Conservation (phyloP, 2,113 vertebrate genomes). For the Eulemur macaco region DNA sequence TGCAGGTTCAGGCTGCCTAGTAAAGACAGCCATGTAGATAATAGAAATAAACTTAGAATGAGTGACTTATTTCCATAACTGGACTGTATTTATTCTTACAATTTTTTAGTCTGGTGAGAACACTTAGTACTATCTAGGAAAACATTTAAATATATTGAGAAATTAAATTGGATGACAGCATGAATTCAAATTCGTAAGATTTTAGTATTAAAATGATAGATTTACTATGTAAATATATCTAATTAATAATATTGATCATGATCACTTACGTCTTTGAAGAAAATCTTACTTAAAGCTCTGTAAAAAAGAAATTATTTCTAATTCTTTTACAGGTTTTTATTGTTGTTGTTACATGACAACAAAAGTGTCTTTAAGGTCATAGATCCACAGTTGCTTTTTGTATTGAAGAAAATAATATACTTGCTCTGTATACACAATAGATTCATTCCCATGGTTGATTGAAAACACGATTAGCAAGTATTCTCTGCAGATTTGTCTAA, state of each 20-base stretch:
- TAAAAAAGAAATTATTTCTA: not conserved
- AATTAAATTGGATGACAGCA: not conserved
- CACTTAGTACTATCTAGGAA: not conserved
- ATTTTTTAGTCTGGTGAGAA: not conserved
- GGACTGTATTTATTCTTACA: not conserved
- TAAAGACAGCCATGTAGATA: not conserved
- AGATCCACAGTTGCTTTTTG: not conserved
- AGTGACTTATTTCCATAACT: not conserved
- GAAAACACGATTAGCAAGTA: not conserved
- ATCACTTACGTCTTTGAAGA: not conserved
- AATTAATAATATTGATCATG: not conserved
- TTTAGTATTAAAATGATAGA: not conserved
- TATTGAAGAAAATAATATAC: not conserved
- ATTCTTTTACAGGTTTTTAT: not conserved
- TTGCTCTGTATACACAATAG: not conserved
- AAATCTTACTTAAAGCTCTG: not conserved
- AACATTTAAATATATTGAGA: not conserved
- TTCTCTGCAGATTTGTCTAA: not conserved
- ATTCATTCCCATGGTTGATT: not conserved
- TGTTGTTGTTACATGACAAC: not conserved
- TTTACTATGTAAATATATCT: slow-evolving; percentile 25
- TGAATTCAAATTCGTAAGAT: not conserved
- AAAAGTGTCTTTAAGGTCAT: not conserved
- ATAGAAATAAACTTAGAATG: not conserved
- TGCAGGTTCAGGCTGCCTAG: not conserved